These are phyloP conservation scores for Drosophila bunnanda DNA, from an alignment of 2,888 invertebrate species.

Conservation along the genomic window DNA sequence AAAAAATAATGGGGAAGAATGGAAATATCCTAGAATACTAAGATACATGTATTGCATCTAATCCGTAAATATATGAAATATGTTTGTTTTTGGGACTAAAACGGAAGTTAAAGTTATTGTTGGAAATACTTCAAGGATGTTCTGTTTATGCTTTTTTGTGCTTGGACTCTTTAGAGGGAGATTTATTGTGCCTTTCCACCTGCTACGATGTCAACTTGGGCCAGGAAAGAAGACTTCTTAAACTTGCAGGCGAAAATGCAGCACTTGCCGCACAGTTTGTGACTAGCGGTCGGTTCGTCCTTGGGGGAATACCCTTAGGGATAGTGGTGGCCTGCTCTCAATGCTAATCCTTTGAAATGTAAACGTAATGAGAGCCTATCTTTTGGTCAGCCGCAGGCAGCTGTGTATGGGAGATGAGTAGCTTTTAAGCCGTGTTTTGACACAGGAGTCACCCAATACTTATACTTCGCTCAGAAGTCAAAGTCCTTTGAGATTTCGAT, in stretches of 20 bases:
- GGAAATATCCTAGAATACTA: background rate
- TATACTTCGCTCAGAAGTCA: background rate
- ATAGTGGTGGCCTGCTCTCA: background rate
- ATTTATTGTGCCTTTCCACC: too few species aligned
- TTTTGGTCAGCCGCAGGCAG: background rate
- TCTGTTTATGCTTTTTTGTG: too few species aligned
- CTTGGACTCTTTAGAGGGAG: too few species aligned
- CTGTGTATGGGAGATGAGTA: too few species aligned
- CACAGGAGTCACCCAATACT: background rate
- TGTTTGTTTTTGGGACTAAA: background rate
- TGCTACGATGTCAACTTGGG: too few species aligned
- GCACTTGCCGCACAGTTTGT: background rate
- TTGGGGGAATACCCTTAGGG: too few species aligned
- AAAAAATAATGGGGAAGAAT: background rate
- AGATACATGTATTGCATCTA: too few species aligned
- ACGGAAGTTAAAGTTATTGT: background rate
- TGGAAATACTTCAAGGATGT: conserved; percentile 17
- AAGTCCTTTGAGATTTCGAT: background rate
- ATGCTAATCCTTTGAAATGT: background rate
- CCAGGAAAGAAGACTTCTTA: conserved; percentile 18
- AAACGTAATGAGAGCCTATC: background rate
- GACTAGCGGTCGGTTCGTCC: too few species aligned
- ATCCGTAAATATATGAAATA: background rate
- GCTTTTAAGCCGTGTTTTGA: background rate
- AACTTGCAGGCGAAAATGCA: conserved; percentile 41